Evolutionary conservation across 2,797 vertebrate genomes (phyloP).

Genomic region (Propithecus deckenii): DNA sequence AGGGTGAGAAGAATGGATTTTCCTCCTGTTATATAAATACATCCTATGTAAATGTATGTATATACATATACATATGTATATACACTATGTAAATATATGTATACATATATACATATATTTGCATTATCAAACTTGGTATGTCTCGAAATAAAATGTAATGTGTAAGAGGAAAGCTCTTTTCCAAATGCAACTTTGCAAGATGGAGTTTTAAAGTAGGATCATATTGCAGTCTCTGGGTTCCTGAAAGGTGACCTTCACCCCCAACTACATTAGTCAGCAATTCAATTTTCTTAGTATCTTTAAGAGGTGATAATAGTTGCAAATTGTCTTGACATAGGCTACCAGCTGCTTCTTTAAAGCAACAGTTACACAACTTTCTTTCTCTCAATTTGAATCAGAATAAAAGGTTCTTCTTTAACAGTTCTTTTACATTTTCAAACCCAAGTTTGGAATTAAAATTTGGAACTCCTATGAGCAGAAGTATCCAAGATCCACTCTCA

Average conservation of each 20-base stretch:
- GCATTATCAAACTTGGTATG: slow-evolving; percentile 19
- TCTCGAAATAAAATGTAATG: slow-evolving; percentile 48
- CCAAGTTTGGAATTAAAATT: slow-evolving; percentile 37
- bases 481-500: neutral
- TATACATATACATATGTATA: too few relatives aligned
- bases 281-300: slow-evolving; percentile 66
- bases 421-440: slow-evolving; percentile 52
- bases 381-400: slow-evolving; percentile 23
- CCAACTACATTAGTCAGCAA: slow-evolving; percentile 68
- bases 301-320: slow-evolving; percentile 63
- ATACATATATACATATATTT: neutral
- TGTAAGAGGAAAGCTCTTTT: slow-evolving; percentile 41
- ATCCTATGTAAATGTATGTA: neutral
- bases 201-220: slow-evolving; percentile 33
- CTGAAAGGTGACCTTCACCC: slow-evolving; percentile 71
- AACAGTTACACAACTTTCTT: slow-evolving; percentile 60
- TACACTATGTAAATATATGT: neutral
- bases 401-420: slow-evolving; percentile 26
- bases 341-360: slow-evolving; percentile 68
- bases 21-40: neutral
- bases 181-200: slow-evolving; percentile 23
- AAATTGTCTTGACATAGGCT: slow-evolving; percentile 69
- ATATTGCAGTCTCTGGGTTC: slow-evolving; percentile 19
- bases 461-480: neutral
- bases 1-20: neutral